A percentile compares a stretch with the other conserved stretches of the same genome.
phyloP scores from a whole-genome alignment of 2,113 vertebrate species.

The Formicarius rufipectus region DNA sequence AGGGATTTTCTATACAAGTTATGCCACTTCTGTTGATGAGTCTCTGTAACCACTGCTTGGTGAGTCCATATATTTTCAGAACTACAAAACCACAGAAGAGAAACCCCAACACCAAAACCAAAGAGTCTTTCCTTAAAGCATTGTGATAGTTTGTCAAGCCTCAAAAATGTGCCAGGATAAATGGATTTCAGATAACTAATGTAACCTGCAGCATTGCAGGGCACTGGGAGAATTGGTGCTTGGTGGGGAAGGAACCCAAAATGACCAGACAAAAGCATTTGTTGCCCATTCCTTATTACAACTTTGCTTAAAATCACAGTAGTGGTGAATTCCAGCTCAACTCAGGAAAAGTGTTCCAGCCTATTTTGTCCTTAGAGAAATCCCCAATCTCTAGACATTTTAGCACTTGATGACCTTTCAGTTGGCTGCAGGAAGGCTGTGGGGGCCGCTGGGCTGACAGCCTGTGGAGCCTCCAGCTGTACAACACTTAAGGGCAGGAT shows the following conservation, averaged over 20 bases:
- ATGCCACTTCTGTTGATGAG: background rate
- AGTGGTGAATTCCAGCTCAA: background rate
- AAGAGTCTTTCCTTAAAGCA: background rate
- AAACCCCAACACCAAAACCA: background rate
- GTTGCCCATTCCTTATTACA: background rate
- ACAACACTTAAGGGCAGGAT: background rate
- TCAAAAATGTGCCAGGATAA: background rate
- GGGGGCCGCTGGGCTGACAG: background rate
- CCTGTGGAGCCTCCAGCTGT: background rate
- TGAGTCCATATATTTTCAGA: background rate
- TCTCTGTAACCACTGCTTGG: background rate
- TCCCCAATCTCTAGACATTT: background rate
- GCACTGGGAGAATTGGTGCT: background rate
- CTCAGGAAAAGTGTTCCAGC: background rate
- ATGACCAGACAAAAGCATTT: background rate
- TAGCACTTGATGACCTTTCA: background rate
- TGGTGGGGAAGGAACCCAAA: background rate
- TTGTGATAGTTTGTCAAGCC: background rate
- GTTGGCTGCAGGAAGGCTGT: background rate
- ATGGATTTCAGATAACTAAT: background rate
- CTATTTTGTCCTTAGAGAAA: background rate
- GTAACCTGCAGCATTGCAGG: background rate
- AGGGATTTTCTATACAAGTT: fast-evolving
- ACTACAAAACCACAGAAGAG: background rate
- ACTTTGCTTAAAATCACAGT: background rate